Conservation (phyloP, 64 coral and sea anemone species). For the Trachythela sp. region DNA sequence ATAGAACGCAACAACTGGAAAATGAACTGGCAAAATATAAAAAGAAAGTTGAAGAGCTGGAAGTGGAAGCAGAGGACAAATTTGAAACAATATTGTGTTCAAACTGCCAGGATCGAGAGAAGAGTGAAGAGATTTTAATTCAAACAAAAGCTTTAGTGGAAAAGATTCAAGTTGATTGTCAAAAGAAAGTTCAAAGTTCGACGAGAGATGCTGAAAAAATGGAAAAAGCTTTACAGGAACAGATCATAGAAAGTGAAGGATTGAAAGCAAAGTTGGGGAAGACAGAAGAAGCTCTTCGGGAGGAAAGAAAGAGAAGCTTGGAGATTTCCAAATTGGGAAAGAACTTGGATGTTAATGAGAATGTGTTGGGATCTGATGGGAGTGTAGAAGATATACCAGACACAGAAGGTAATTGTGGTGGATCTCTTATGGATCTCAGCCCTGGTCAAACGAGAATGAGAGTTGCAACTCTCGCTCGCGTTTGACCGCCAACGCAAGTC, state of each 20-base stretch:
- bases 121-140: not conserved
- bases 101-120: not conserved
- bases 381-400: not conserved
- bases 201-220: not conserved
- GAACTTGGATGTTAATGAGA: not conserved
- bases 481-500: too few species aligned
- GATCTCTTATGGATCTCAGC: too few species aligned
- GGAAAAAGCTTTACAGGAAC: not conserved
- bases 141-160: not conserved
- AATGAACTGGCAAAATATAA: not conserved
- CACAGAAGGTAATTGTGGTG: not conserved
- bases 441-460: too few species aligned
- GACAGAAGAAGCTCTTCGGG: not conserved
- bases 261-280: not conserved
- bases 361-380: not conserved
- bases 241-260: not conserved
- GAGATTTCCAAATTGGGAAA: not conserved
- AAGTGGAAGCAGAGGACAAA: not conserved
- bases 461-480: too few species aligned
- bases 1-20: not conserved
- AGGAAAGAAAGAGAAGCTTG: not conserved
- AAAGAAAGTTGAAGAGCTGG: not conserved
- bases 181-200: not conserved
- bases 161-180: not conserved
- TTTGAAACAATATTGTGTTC: not conserved